Evolutionary conservation across 2,888 invertebrate species (phyloP).

Genomic region (Congeria kusceri): DNA sequence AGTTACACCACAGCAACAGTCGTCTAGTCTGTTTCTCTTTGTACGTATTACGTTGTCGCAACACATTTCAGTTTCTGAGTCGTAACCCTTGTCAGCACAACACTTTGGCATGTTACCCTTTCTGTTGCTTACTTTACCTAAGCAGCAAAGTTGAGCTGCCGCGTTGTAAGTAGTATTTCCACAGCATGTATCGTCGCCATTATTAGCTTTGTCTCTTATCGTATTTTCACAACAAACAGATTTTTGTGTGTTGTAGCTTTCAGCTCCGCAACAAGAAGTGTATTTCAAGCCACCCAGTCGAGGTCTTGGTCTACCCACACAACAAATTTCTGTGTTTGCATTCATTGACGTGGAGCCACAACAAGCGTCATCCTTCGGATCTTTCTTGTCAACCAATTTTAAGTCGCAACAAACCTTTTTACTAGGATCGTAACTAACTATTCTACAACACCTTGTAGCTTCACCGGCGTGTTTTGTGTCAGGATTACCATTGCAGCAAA

Average conservation of each 20-base stretch:
- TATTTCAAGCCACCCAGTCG: slow-evolving; percentile 30
- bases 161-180: slow-evolving; percentile 48
- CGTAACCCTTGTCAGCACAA: slow-evolving; percentile 41
- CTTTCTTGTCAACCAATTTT: slow-evolving; percentile 36
- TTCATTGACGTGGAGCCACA: slow-evolving; percentile 51
- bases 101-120: slow-evolving; percentile 48
- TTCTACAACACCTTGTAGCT: slow-evolving; percentile 46
- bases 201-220: slow-evolving; percentile 38
- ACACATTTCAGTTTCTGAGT: slow-evolving; percentile 42
- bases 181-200: slow-evolving; percentile 46
- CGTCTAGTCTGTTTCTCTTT: slow-evolving; percentile 38
- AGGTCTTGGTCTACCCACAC: slow-evolving; percentile 41
- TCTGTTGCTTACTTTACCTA: slow-evolving; percentile 32
- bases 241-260: slow-evolving; percentile 40
- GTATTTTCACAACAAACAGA: slow-evolving; percentile 43
- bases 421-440: slow-evolving; percentile 33
- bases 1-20: slow-evolving; percentile 51
- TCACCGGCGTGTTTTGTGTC: slow-evolving; percentile 31
- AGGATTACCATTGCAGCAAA: slow-evolving; percentile 54
- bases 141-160: slow-evolving; percentile 47
- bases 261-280: slow-evolving; percentile 50
- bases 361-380: slow-evolving; percentile 47
- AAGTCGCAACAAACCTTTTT: slow-evolving; percentile 47
- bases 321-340: slow-evolving; percentile 55
- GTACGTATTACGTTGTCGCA: slow-evolving; percentile 36